Evolutionary conservation across 2,797 vertebrate genomes (phyloP), one percentile per base, ranked within the genome.

Genomic region (Loriculus beryllinus): DNA sequence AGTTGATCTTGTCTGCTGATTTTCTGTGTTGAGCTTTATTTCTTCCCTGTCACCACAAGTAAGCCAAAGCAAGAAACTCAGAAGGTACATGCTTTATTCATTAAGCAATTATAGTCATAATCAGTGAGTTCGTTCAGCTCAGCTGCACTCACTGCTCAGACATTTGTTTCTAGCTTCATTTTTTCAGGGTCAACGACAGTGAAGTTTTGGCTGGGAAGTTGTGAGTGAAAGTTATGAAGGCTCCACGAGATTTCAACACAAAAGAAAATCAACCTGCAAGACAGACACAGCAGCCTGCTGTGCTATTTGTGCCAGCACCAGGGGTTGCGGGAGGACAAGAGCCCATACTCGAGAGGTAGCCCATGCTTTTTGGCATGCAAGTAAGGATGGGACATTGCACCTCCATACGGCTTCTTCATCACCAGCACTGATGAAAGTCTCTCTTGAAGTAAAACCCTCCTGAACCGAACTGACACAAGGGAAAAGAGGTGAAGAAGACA

Each of bases 171-270:
- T 74, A 52, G 48, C 56, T 81, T 81, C 17, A 43, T 83, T 86
- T 88, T 92, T 86, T 90, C 83, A 43, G 88, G 82, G 77, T 93
- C 72, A 90, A 23, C 0, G 3, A 33, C 71, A 60, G 65, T 31
- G 70, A 90, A 74, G 52, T 67, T 90, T 88, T 77, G 60, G 45
- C 74, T 76, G 52, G 67, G 43, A 93, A 86, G 29, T 52, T 77
- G 31, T n/a, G 33, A 81, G 37, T 63, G 43, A 81, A 90, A 75
- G 57, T 52, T 90, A 91, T 81, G 75, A 86, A 88, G 56, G 20
- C 72, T 80, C 92, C 45, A 28, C 71, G 57, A 90, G 82, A 71
- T 95, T 86, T 93, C 86, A 93, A 16, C 85, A 79, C 52, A 57
- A 57, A 83, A 90, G 62, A 59, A 75, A 86, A 49, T 4, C 45